Percentiles rank a stretch among this genome's conserved stretches.
phyloP scores from a whole-genome alignment of 2,797 vertebrate genomes.

The Poeciliopsis gracilis region DNA sequence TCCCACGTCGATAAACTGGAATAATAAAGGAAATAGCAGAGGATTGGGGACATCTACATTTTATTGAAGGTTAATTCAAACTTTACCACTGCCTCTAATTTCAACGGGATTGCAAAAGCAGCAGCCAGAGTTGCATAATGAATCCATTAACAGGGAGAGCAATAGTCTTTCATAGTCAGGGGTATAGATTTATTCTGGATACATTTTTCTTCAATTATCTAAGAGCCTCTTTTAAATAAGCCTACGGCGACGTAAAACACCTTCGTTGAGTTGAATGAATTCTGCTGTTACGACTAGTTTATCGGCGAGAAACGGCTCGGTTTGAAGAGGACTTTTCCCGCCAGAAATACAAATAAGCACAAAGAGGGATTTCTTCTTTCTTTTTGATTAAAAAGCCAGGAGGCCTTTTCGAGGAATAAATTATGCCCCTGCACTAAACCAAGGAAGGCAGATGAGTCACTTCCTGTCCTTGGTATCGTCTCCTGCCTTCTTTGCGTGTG shows the following conservation, averaged over 20 bases:
- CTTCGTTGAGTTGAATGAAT: constrained; percentile 49
- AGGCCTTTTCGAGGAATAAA: constrained; percentile 26
- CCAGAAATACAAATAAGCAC: constrained; percentile 1
- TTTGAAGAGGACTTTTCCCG: constrained; percentile 17
- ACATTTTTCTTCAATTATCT: constrained; percentile 16
- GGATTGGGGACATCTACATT: background rate
- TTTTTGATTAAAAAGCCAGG: constrained; percentile 30
- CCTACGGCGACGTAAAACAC: constrained; percentile 23
- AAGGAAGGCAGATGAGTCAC: constrained; percentile 22
- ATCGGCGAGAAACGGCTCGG: background rate
- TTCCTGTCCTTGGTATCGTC: constrained; percentile 18
- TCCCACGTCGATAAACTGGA: background rate
- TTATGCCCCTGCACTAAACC: background rate
- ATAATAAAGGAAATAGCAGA: background rate
- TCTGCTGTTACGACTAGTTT: constrained; percentile 20
- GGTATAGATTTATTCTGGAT: background rate
- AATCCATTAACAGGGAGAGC: constrained; percentile 16
- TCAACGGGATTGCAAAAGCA: background rate
- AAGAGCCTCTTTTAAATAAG: constrained; percentile 34
- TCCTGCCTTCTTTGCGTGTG: background rate
- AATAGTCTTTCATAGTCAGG: constrained; percentile 8
- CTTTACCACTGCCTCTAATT: background rate
- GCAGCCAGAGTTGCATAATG: constrained; percentile 16
- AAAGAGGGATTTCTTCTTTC: constrained; percentile 12
- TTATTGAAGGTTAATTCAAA: constrained; percentile 11